phyloP scores from a whole-genome alignment of 2,113 vertebrate species.

The Mormoops blainvillei region DNA sequence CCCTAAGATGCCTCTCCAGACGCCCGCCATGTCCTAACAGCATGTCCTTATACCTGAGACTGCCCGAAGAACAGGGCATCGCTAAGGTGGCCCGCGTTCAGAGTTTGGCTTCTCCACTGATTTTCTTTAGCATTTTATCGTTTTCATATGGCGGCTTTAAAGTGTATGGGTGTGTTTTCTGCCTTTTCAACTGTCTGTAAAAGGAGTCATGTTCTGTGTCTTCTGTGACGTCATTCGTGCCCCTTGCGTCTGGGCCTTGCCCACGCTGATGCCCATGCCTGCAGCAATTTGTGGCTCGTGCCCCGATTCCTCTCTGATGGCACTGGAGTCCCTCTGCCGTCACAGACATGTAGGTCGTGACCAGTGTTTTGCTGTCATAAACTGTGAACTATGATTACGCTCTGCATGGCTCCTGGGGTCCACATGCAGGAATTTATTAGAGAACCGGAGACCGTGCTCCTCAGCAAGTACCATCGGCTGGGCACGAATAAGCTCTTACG shows the following conservation, averaged over 20 bases:
- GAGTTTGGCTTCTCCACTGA: not conserved
- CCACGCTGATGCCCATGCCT: not conserved
- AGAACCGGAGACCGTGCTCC: not conserved
- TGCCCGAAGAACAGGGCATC: not conserved
- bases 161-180: not conserved
- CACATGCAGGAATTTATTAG: accelerated
- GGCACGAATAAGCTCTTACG: not conserved
- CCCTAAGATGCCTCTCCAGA: not conserved
- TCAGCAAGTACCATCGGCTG: not conserved
- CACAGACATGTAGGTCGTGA: not conserved
- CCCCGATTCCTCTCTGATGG: not conserved
- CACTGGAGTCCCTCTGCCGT: not conserved
- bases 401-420: not conserved
- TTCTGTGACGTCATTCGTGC: not conserved
- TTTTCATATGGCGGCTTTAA: not conserved
- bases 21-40: not conserved
- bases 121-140: not conserved
- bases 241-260: not conserved
- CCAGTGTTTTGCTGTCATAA: not conserved
- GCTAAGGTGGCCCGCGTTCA: not conserved
- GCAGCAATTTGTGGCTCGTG: not conserved
- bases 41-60: not conserved
- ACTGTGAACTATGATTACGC: not conserved
- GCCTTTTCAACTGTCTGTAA: not conserved
- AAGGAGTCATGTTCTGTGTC: not conserved